Base-by-base conservation (phyloP, 2,888 invertebrate genomes). In the Pseudococcus longispinus region DNA sequence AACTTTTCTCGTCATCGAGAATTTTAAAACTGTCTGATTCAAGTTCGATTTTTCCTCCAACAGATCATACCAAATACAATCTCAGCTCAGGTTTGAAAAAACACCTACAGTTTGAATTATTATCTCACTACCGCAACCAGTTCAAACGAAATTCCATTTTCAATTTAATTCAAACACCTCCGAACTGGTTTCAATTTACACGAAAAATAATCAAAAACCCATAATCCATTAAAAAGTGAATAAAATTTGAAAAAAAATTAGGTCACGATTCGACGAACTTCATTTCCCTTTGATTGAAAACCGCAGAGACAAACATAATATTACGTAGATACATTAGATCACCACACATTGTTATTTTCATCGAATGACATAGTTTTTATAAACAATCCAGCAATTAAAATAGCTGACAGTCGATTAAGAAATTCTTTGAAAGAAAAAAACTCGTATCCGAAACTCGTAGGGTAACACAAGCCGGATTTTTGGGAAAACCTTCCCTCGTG, bases 401-500 rank as follows among this genome's bases (percentile, higher is more conserved):
- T 60, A 60, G 60, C 60, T 60, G 60, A 60, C 60, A 60, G 15
- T 23, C 2, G 60, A 23, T 60, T 60, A 60, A 23, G 23, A 60
- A 23, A 13, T 60, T 60, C 23, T 20, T 70, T 18, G 20, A 70
- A 18, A 18, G 29, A 70, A 65, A 2, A 32, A 29, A 70, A 29
- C 29, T 70, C 23, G 60, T 18, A 15, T 29, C 18, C 6, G 70
- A 65, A 26, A 70, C 8, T n/a, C 11, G 26, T 3, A 26, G 8
- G 20, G 8, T 29, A 26, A 2, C 18, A 70, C 29, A 70, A 20
- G 70, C 2, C 29, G 70, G 15, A 32, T 15, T 70, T 70, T 70
- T 70, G 13, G 29, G 29, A 70, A 70, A 70, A 70, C 29, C 70
- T 70, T 70, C 70, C 70, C 70, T 70, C 18, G 70, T 70, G 70